Evolutionary conservation across 2,113 vertebrate species (phyloP).

Genomic region (Prionailurus viverrinus): DNA sequence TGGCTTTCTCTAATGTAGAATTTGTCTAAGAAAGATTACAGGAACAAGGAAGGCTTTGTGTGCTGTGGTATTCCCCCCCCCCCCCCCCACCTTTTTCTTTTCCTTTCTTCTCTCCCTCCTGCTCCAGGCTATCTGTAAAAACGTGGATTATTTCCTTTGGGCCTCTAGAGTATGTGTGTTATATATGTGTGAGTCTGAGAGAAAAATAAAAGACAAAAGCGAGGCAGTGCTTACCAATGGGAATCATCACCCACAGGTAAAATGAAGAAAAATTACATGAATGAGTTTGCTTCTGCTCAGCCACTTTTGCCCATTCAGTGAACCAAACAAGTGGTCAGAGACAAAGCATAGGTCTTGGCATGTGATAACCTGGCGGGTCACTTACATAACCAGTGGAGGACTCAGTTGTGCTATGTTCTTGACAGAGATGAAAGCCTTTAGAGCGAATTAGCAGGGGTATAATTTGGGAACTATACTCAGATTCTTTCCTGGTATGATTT

Average conservation of each 20-base stretch:
- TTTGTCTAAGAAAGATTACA: conserved; percentile 75
- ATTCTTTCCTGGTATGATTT: conserved; percentile 34
- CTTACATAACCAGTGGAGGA: neutral
- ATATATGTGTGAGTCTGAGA: conserved; percentile 15
- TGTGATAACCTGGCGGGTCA: conserved; percentile 56
- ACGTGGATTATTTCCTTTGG: neutral
- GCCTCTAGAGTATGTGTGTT: neutral
- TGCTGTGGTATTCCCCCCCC: neutral
- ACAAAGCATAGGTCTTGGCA: conserved; percentile 54
- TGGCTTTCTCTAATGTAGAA: conserved; percentile 61
- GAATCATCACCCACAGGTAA: conserved; percentile 69
- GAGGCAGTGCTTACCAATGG: neutral
- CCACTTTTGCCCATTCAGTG: conserved; percentile 71
- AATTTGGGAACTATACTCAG: neutral
- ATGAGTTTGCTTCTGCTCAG: conserved; percentile 78
- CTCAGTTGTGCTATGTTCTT: neutral
- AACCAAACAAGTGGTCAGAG: conserved; percentile 62
- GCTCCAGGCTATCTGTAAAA: conserved; percentile 43
- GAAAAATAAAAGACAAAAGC: conserved; percentile 28
- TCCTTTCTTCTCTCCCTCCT: neutral
- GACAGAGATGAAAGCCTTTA: neutral
- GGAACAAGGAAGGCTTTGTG: conserved; percentile 74
- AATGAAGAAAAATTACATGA: conserved; percentile 47
- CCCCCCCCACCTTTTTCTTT: neutral
- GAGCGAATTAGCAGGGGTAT: neutral